Percentiles rank a stretch among this genome's conserved stretches.
phyloP scores from a whole-genome alignment of 92 coral and sea anemone species.

The Heliopora coerulea region DNA sequence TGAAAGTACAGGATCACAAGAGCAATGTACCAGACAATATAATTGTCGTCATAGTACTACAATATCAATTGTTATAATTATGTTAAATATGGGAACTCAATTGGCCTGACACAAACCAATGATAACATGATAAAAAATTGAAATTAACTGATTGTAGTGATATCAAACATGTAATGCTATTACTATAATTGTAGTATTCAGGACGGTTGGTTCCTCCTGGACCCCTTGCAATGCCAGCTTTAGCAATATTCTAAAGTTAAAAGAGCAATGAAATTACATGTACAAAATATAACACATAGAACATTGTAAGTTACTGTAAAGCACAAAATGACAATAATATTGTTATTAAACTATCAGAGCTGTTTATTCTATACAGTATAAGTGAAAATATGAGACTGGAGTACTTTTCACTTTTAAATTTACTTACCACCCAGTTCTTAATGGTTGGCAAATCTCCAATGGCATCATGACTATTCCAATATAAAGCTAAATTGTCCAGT shows the following conservation, averaged over 20 bases:
- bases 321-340: neutral
- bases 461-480: slow-evolving; percentile 70
- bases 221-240: slow-evolving; percentile 83
- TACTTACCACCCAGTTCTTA: slow-evolving; percentile 78
- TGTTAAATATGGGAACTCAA: too few species aligned
- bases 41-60: too few species aligned
- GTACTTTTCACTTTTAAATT: too few species aligned
- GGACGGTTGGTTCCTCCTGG: slow-evolving; percentile 58
- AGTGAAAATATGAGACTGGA: too few species aligned
- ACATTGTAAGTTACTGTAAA: neutral
- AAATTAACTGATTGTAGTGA: too few species aligned
- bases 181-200: slow-evolving; percentile 70
- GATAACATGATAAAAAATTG: too few species aligned
- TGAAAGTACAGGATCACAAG: too few species aligned
- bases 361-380: neutral
- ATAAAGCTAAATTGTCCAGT: slow-evolving; percentile 69
- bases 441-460: slow-evolving; percentile 70
- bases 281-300: neutral
- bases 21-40: too few species aligned
- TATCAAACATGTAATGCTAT: neutral
- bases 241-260: slow-evolving; percentile 67
- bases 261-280: neutral
- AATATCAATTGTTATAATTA: too few species aligned
- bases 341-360: too few species aligned
- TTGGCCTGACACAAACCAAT: too few species aligned